These are phyloP conservation scores for Atherinomorus stipes DNA, from an alignment of 2,113 vertebrate genomes.

Conservation along the genomic window DNA sequence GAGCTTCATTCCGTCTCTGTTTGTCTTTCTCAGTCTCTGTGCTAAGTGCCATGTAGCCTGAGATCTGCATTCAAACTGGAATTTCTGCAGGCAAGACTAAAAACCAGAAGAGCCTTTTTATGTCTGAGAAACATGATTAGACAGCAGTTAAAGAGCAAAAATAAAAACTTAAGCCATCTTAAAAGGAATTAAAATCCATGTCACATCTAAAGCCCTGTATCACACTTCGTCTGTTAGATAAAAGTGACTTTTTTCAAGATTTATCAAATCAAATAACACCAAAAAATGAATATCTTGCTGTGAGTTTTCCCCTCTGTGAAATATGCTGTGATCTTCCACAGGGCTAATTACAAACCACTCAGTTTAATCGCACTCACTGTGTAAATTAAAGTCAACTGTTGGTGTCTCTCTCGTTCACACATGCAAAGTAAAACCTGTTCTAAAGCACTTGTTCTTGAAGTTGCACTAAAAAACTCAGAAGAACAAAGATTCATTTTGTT, in stretches of 20 bases:
- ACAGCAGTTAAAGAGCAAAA: slow-evolving; percentile 1
- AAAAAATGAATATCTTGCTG: not conserved
- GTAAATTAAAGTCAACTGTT: slow-evolving; percentile 43
- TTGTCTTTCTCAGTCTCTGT: slow-evolving; percentile 16
- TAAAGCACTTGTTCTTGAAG: too few relatives aligned
- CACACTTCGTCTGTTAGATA: too few relatives aligned
- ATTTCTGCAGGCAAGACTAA: slow-evolving; percentile 24
- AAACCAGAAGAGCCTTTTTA: slow-evolving; percentile 24
- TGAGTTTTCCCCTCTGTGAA: not conserved
- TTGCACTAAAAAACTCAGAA: too few relatives aligned
- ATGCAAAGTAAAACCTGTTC: not conserved
- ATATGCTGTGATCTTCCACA: slow-evolving; percentile 8
- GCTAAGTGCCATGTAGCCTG: slow-evolving; percentile 36
- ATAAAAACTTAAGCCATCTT: not conserved
- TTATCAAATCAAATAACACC: not conserved
- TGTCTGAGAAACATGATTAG: slow-evolving; percentile 26
- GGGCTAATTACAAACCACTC: slow-evolving; percentile 51
- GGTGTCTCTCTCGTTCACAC: not conserved
- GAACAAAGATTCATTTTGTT: too few relatives aligned
- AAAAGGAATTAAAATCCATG: too few relatives aligned
- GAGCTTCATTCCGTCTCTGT: not conserved
- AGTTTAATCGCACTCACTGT: slow-evolving; percentile 39
- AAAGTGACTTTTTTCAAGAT: too few relatives aligned
- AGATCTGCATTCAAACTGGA: slow-evolving; percentile 20
- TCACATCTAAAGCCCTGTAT: too few relatives aligned